Evolutionary conservation across 64 coral and sea anemone genomes (phyloP).

Genomic region (Pocillopora damicornis): DNA sequence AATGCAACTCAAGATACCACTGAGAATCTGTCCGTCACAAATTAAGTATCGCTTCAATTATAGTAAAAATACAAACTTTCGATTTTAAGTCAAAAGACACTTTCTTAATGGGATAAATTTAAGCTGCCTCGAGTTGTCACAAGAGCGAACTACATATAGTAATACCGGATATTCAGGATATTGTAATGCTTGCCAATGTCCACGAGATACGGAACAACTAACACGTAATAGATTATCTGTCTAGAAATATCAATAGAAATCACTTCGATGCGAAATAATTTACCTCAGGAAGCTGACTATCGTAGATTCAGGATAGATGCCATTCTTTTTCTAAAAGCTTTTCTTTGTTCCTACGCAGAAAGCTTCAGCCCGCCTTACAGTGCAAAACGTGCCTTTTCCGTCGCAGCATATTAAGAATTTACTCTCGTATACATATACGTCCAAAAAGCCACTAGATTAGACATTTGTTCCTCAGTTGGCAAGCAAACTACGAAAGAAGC

Average conservation of each 20-base stretch:
- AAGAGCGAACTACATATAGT: neutral
- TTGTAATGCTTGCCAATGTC: neutral
- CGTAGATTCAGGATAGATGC: neutral
- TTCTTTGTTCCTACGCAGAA: no score
- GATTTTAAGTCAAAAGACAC: neutral
- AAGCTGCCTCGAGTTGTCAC: neutral
- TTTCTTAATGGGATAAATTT: no score
- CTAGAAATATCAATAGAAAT: neutral
- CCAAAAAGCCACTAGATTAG: no score
- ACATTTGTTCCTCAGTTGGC: no score
- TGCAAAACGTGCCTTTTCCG: no score
- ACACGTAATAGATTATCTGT: neutral
- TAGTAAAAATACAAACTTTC: neutral
- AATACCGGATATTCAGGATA: neutral
- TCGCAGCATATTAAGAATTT: no score
- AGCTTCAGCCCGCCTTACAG: no score
- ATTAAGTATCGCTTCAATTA: neutral
- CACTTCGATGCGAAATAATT: neutral
- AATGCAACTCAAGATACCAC: no score
- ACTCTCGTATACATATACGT: no score
- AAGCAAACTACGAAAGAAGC: no score
- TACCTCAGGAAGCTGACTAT: neutral
- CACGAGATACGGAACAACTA: neutral
- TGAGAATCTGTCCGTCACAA: neutral
- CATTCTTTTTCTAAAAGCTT: no score